Conservation (phyloP, 2,113 vertebrate species). For the Protomyctophum bolini region DNA sequence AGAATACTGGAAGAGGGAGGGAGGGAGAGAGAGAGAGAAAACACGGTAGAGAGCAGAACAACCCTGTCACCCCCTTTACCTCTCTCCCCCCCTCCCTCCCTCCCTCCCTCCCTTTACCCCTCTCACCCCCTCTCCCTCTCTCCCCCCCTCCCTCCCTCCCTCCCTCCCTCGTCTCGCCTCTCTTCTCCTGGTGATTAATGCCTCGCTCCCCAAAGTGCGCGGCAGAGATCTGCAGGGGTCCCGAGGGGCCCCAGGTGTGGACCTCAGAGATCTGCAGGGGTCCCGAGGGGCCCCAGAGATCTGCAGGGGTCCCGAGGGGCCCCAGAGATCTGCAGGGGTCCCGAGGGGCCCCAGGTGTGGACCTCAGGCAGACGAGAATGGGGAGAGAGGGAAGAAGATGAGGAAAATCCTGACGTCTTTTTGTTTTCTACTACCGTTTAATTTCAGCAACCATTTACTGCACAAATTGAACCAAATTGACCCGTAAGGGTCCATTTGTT, state of each 20-base stretch:
- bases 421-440: too few relatives aligned
- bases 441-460: too few relatives aligned
- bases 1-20: slow-evolving; percentile 16
- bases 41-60: slow-evolving; percentile 34
- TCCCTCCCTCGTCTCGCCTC: slow-evolving; percentile 11
- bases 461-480: too few relatives aligned
- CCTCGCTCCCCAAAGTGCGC: slow-evolving; percentile 18
- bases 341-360: slow-evolving; percentile 41
- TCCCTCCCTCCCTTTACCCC: slow-evolving; percentile 20
- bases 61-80: slow-evolving; percentile 28
- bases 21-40: slow-evolving; percentile 8
- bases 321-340: slow-evolving; percentile 10
- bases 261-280: slow-evolving; percentile 20
- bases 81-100: slow-evolving; percentile 26
- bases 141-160: slow-evolving; percentile 32
- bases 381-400: background rate
- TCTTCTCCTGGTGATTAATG: slow-evolving; percentile 52
- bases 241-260: slow-evolving; percentile 41
- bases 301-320: background rate
- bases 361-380: slow-evolving; percentile 18
- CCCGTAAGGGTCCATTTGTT: too few relatives aligned
- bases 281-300: slow-evolving; percentile 22
- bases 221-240: slow-evolving; percentile 6
- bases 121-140: too few relatives aligned
- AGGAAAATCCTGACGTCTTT: too few relatives aligned